These are phyloP conservation scores for Lepidochrysops patricia DNA, from an alignment of 2,888 invertebrate species.

Conservation along the genomic window DNA sequence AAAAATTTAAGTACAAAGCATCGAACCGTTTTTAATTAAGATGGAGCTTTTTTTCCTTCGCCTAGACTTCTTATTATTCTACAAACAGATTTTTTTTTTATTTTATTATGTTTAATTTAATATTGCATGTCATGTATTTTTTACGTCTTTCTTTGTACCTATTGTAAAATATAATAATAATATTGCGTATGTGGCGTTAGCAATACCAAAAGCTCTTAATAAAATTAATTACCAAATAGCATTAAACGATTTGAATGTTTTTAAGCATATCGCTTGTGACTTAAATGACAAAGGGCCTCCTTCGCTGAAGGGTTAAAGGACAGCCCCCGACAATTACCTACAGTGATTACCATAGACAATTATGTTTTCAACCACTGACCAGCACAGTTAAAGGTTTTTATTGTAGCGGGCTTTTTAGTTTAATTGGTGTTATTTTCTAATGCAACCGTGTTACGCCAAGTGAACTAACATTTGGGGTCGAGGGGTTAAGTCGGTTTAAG, in stretches of 20 bases:
- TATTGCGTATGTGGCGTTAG: too few relatives aligned
- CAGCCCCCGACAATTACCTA: slow-evolving; percentile 64
- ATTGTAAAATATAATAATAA: too few relatives aligned
- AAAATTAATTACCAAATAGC: too few relatives aligned
- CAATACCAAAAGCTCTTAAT: too few relatives aligned
- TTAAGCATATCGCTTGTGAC: slow-evolving; percentile 21
- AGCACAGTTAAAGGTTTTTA: slow-evolving; percentile 66
- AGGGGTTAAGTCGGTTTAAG: not conserved
- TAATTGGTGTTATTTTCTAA: slow-evolving; percentile 50
- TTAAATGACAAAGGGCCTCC: slow-evolving; percentile 37
- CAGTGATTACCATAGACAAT: slow-evolving; percentile 70
- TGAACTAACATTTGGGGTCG: slow-evolving; percentile 11
- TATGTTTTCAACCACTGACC: slow-evolving; percentile 57
- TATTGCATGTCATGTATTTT: too few relatives aligned
- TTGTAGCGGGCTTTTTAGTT: slow-evolving; percentile 64
- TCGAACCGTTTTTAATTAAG: not conserved
- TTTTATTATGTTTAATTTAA: too few relatives aligned
- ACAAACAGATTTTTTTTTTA: too few relatives aligned
- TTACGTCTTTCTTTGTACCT: too few relatives aligned
- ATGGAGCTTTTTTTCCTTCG: too few relatives aligned
- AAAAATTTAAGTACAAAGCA: not conserved
- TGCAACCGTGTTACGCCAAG: slow-evolving; percentile 25
- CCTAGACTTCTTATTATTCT: too few relatives aligned
- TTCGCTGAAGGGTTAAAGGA: slow-evolving; percentile 59
- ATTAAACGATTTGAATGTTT: too few relatives aligned